Conservation (phyloP, 2,113 vertebrate genomes). For the Bos taurus region ARS-UCD2.0 NC_037348.1:43859501-43860000, state of each 20-base stretch:
- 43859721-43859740: not conserved
- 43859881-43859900: not conserved
- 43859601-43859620: not conserved
- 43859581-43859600: not conserved
- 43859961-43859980: not conserved
- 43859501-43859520: not conserved
- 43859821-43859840: not conserved
- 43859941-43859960: not conserved
- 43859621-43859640: not conserved
- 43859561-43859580: not conserved
- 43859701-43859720: not conserved
- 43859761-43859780: not conserved
- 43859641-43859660: not conserved
- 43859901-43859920: not conserved
- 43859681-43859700: not conserved
- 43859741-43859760: not conserved
- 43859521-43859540: not conserved
- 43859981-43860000: not conserved
- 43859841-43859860: not conserved
- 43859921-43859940: not conserved
- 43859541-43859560: not conserved
- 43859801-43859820: not conserved
- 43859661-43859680: not conserved
- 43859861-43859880: not conserved
- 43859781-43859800: not conserved